Evolutionary conservation across 2,888 invertebrate species (phyloP).

Genomic region (Phalera bucephala): DNA sequence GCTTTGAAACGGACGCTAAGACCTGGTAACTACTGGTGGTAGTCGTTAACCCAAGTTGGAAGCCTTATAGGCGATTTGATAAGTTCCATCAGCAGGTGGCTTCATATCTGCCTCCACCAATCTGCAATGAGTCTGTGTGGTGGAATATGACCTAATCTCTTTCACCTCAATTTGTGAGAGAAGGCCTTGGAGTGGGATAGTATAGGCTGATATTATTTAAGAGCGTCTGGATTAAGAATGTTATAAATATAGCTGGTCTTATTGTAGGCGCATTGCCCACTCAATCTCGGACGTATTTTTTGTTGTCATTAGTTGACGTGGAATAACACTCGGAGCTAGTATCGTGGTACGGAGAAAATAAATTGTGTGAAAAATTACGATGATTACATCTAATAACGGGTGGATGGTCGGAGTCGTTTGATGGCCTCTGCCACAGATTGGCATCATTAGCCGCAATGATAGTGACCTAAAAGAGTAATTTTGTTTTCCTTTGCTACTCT

Average conservation of each 20-base stretch:
- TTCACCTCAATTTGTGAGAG: no score
- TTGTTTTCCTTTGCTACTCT: conserved; percentile 61
- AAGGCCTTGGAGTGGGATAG: no score
- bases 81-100: no score
- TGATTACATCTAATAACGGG: conserved; percentile 79
- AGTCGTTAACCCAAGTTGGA: no score
- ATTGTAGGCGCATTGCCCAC: conserved; percentile 39
- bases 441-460: conserved; percentile 78
- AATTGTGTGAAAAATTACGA: conserved; percentile 83
- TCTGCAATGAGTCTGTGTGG: no score
- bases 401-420: conserved; percentile 64
- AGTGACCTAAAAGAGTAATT: conserved; percentile 72
- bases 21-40: no score
- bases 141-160: no score
- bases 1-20: no score
- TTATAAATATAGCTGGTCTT: conserved; percentile 35
- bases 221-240: conserved; percentile 27
- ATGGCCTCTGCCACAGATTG: conserved; percentile 71
- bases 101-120: no score
- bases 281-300: conserved; percentile 60
- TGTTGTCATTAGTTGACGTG: conserved; percentile 78
- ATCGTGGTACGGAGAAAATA: conserved; percentile 66
- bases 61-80: no score
- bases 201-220: no score
- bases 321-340: conserved; percentile 65